Conservation (phyloP, 2,113 vertebrate species). For the Centropristis striata region DNA sequence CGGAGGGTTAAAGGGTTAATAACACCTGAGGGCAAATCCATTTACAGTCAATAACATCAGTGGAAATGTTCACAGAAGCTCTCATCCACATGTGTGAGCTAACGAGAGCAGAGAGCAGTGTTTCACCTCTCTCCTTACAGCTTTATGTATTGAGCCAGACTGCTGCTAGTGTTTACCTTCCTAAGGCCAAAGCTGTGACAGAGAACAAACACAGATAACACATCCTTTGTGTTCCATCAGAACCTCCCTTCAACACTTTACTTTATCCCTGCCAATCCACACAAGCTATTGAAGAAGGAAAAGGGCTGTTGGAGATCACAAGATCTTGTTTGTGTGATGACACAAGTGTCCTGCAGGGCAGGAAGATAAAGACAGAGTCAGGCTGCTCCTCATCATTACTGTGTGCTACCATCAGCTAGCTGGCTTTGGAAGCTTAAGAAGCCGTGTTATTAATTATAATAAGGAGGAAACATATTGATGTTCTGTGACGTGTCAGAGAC, state of each 20-base stretch:
- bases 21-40: background rate
- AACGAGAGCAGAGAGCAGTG: constrained; percentile 14
- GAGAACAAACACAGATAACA: constrained; percentile 70
- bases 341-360: constrained; percentile 39
- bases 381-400: constrained; percentile 45
- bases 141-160: constrained; percentile 29
- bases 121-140: constrained; percentile 7
- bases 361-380: constrained; percentile 45
- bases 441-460: constrained; percentile 23
- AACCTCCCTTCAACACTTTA: constrained; percentile 53
- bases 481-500: background rate
- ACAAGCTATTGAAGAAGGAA: constrained; percentile 32
- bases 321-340: constrained; percentile 50
- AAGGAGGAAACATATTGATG: constrained; percentile 18
- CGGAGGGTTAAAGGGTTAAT: no score
- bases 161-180: constrained; percentile 54
- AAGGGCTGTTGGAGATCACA: constrained; percentile 22
- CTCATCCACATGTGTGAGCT: constrained; percentile 18
- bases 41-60: constrained; percentile 4
- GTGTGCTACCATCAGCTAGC: constrained; percentile 35
- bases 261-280: constrained; percentile 58
- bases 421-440: constrained; percentile 30
- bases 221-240: constrained; percentile 59
- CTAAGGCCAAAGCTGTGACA: constrained; percentile 61
- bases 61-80: background rate